These are phyloP conservation scores for Tachina grossa DNA, from an alignment of 2,888 invertebrate genomes.

Conservation along the genomic window DNA sequence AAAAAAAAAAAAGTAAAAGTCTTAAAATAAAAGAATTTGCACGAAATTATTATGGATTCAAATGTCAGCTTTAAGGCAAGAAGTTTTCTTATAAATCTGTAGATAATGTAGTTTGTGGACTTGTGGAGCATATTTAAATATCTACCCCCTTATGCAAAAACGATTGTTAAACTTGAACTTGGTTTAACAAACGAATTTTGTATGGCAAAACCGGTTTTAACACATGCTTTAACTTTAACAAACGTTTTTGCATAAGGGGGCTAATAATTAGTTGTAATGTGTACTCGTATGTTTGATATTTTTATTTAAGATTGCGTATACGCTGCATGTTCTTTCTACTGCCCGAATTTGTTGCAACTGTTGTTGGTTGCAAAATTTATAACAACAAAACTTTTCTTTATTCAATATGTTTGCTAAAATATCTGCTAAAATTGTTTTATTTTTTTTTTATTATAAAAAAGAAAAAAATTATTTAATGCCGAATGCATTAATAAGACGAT, in stretches of 20 bases:
- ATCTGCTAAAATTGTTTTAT: no score
- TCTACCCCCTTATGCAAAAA: no score
- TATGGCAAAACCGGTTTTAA: no score
- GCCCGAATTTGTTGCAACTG: not conserved
- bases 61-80: conserved; percentile 33
- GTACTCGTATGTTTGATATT: conserved; percentile 49
- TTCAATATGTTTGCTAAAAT: no score
- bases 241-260: no score
- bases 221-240: no score
- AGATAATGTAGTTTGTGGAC: not conserved
- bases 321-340: not conserved
- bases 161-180: no score
- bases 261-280: not conserved
- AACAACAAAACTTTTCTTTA: not conserved
- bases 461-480: no score
- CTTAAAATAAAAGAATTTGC: not conserved
- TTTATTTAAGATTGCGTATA: conserved; percentile 32
- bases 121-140: no score
- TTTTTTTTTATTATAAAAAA: no score
- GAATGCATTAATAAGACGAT: no score
- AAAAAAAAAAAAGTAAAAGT: not conserved
- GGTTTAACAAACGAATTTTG: not conserved
- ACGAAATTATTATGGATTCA: conserved; percentile 44
- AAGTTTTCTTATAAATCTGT: not conserved
- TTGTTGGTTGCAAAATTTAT: not conserved